These are phyloP conservation scores for Cynopterus sphinx DNA, from an alignment of 2,797 vertebrate genomes.

Conservation along the genomic window DNA sequence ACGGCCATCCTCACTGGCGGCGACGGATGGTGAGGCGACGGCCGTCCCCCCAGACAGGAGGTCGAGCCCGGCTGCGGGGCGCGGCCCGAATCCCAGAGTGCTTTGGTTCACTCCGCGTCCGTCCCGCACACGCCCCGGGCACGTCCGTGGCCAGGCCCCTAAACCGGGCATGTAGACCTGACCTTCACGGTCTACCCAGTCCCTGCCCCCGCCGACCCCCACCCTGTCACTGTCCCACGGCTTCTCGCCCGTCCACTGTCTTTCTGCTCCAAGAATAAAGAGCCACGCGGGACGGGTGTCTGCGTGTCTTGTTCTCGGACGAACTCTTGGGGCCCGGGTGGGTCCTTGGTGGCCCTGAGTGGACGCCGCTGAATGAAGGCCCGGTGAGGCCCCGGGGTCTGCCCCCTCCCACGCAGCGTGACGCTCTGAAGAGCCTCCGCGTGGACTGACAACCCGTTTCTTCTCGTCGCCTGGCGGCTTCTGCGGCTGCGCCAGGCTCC, in stretches of 20 bases:
- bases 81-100: not conserved
- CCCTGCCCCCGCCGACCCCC: not conserved
- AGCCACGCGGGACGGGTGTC: rapidly evolving
- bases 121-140: not conserved
- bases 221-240: not conserved
- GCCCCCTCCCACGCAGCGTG: no score
- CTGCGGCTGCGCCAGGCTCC: no score
- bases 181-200: no score
- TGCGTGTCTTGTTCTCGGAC: not conserved
- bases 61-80: rapidly evolving
- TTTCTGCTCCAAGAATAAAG: not conserved
- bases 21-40: rapidly evolving
- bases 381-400: no score
- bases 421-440: no score
- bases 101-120: not conserved
- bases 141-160: not conserved
- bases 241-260: not conserved
- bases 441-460: no score
- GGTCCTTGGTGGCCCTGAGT: not conserved
- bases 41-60: rapidly evolving
- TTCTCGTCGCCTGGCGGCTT: no score
- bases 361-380: no score
- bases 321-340: not conserved
- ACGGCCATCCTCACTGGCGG: not conserved
- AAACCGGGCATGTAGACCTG: no score